These are phyloP conservation scores for Empis stercorea DNA, from an alignment of 2,888 invertebrate species.

Conservation along the genomic window DNA sequence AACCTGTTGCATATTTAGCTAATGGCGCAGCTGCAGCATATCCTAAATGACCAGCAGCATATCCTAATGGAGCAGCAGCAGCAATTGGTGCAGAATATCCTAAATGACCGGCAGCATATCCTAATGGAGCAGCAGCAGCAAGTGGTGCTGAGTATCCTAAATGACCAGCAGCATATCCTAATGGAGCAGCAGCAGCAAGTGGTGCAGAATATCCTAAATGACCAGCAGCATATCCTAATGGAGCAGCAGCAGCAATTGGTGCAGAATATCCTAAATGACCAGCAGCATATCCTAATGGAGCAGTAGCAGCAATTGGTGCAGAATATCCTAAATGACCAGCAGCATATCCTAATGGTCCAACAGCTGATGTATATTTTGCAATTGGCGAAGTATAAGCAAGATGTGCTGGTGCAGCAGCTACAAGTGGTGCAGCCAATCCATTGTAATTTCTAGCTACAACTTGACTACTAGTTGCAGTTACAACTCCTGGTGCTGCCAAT, in stretches of 20 bases:
- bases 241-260: background rate
- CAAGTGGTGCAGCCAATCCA: slow-evolving; percentile 35
- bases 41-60: slow-evolving; percentile 1
- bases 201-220: slow-evolving; percentile 21
- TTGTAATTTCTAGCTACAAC: slow-evolving; percentile 27
- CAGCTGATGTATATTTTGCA: background rate
- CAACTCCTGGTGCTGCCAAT: slow-evolving; percentile 14
- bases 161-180: too few relatives aligned
- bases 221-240: background rate
- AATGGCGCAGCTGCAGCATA: background rate
- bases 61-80: slow-evolving; percentile 32
- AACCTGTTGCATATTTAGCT: background rate
- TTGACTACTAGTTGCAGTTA: slow-evolving; percentile 26
- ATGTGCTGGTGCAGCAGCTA: slow-evolving; percentile 42
- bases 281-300: slow-evolving; percentile 20
- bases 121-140: slow-evolving; percentile 6
- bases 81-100: slow-evolving; percentile 34
- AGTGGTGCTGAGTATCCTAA: too few relatives aligned
- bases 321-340: slow-evolving; percentile 33
- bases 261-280: slow-evolving; percentile 1
- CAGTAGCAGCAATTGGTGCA: slow-evolving; percentile 28
- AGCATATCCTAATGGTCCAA: slow-evolving; percentile 2
- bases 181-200: slow-evolving; percentile 48
- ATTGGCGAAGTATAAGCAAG: slow-evolving; percentile 7
- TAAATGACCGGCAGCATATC: slow-evolving; percentile 23